These are phyloP conservation scores for Cyclargus thomasi DNA, from an alignment of 1,140 invertebrate species.

Conservation along the genomic window DNA sequence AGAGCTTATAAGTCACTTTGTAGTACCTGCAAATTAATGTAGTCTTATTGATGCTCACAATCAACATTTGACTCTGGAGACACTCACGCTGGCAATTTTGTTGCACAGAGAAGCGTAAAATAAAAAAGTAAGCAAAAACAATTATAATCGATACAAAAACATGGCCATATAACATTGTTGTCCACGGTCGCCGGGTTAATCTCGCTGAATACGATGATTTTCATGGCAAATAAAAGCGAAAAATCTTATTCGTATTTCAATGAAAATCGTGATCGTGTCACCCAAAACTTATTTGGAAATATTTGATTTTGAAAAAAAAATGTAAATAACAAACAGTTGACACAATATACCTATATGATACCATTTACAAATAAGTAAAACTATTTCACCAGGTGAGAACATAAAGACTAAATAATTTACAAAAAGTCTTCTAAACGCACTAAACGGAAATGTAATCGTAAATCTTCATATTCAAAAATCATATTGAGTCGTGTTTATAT, in stretches of 20 bases:
- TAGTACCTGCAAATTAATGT: too few species aligned
- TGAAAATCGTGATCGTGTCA: not conserved
- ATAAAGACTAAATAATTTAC: too few species aligned
- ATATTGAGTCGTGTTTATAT: not conserved
- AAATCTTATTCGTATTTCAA: constrained; percentile 5
- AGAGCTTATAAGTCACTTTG: too few species aligned
- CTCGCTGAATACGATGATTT: constrained; percentile 1
- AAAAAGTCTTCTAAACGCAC: too few species aligned
- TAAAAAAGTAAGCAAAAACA: not conserved
- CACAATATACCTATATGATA: too few species aligned
- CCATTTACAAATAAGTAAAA: too few species aligned
- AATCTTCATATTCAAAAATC: not conserved
- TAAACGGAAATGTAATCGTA: too few species aligned
- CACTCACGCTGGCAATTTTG: not conserved
- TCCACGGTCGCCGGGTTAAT: not conserved
- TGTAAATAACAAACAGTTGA: too few species aligned
- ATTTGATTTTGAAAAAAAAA: not conserved
- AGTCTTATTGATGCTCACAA: too few species aligned
- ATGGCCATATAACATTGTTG: constrained; percentile 5
- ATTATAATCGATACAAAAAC: constrained; percentile 5
- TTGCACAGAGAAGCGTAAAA: not conserved
- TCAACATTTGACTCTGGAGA: too few species aligned
- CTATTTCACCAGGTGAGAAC: too few species aligned
- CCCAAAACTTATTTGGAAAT: not conserved
- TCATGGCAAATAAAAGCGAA: constrained; percentile 9